phyloP scores from a whole-genome alignment of 1,140 invertebrate species.

The Cherax quadricarinatus region DNA sequence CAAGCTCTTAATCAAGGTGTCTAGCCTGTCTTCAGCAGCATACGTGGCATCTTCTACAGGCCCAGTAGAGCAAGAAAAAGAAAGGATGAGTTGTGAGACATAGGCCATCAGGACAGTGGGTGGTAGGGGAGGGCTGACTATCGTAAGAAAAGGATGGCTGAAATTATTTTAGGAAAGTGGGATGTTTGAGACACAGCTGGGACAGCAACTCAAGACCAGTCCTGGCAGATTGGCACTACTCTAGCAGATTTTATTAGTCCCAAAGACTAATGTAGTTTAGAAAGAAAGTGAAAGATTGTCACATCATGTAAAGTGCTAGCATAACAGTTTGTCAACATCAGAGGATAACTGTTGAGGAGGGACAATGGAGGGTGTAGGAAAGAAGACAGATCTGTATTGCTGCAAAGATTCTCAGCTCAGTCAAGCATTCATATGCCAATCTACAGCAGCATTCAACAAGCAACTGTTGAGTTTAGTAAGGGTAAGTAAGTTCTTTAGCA shows the following conservation, averaged over 20 bases:
- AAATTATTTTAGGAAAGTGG: neutral
- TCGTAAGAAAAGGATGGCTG: neutral
- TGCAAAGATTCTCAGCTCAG: constrained; percentile 13
- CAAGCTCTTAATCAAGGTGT: constrained; percentile 82
- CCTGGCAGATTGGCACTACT: neutral
- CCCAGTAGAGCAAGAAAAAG: constrained; percentile 66
- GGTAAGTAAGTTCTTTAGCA: neutral
- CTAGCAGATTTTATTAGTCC: neutral
- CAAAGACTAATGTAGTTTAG: neutral
- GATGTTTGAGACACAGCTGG: neutral
- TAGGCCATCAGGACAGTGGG: neutral
- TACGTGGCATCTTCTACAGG: constrained; percentile 61
- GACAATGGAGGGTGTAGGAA: neutral
- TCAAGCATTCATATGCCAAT: constrained; percentile 33
- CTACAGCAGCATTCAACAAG: constrained; percentile 52
- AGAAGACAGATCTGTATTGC: neutral
- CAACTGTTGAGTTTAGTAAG: constrained; percentile 39
- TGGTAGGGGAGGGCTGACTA: constrained; percentile 14
- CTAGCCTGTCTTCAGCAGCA: constrained; percentile 80
- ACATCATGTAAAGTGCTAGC: constrained; percentile 5
- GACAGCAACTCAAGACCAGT: neutral
- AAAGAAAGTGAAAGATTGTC: neutral
- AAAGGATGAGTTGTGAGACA: constrained; percentile 13
- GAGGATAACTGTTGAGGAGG: neutral
- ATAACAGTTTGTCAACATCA: neutral